Base-by-base conservation (phyloP, 2,888 invertebrate genomes). In the Acanthosepion esculentum region DNA sequence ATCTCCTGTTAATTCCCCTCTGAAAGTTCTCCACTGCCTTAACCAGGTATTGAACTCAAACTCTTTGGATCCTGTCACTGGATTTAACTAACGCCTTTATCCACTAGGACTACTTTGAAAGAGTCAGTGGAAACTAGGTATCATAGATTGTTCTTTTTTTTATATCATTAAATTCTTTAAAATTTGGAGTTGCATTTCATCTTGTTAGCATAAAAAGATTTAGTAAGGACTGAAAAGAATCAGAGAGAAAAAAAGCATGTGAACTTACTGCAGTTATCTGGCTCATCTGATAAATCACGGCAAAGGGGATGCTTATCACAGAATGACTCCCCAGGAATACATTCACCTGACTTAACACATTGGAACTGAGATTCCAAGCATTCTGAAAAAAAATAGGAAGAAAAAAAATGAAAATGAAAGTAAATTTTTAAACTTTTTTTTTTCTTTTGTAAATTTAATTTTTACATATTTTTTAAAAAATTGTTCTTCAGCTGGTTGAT, bases 201-300 rank as follows among this genome's bases (percentile, higher is more conserved):
- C 0, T 78, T 10, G 78, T 29, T 78, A 29, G 15, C 8, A 78
- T 29, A n/a, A 8, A 29, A 78, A n/a, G 10, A n/a, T 78, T 78
- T 78, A n/a, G 6, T 10, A 29, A n/a, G 12, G 8, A 29, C n/a
- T 78, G n/a, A 78, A 78, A 78, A 10, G 78, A n/a, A 29, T 29
- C 78, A n/a, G 7, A 29, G 29, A 78, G 5, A 78, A 78, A 23
- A 64, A 29, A 29, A 78, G n/a, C 29, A 12, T n/a, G 8, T 48
- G 41, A 92, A 92, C 92, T 92, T 92, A 92, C 92, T 92, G 48
- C 92, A 92, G 18, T 92, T 92, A 18, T 92, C 48, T 48, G 92
- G 92, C 48, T 92, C 92, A 92, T 92, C 92, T 48, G 92, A 48
- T 3, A 92, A 33, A 26, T 92, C 92, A 10, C 29, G 48, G 7